A percentile compares a stretch with the other conserved stretches of the same genome.
Evolutionary conservation across 1,140 invertebrate species (phyloP).

Genomic region (Neodiprion virginianus): DNA sequence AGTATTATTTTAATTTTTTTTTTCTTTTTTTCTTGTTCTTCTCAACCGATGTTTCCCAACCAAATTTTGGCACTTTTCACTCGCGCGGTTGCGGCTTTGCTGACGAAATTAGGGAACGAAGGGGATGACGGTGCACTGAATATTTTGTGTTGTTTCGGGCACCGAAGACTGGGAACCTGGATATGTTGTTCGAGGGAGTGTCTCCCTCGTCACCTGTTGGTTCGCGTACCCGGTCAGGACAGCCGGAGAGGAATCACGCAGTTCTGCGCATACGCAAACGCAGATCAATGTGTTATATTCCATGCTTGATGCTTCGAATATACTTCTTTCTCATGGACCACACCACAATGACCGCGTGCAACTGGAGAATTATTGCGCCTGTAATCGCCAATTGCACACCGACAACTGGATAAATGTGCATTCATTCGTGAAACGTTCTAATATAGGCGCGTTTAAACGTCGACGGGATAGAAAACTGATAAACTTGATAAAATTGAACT

Average conservation of each 20-base stretch:
- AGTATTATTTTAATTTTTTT: too few relatives aligned
- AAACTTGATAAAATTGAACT: too few relatives aligned
- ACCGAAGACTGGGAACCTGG: not conserved
- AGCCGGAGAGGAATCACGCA: not conserved
- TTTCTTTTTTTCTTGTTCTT: not conserved
- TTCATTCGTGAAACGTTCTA: too few relatives aligned
- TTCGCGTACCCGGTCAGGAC: not conserved
- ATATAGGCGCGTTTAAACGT: too few relatives aligned
- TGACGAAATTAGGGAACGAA: not conserved
- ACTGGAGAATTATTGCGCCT: too few relatives aligned
- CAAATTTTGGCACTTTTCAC: not conserved
- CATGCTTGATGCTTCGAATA: not conserved
- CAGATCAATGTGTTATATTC: constrained; percentile 7
- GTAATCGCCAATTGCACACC: too few relatives aligned
- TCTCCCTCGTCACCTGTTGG: constrained; percentile 3
- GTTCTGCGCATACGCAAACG: constrained; percentile 1
- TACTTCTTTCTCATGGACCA: too few relatives aligned
- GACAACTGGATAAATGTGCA: too few relatives aligned
- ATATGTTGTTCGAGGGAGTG: constrained; percentile 4
- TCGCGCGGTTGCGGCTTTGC: not conserved
- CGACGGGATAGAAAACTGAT: too few relatives aligned
- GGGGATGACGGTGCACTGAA: not conserved
- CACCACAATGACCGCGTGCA: too few relatives aligned
- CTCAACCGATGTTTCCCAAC: not conserved
- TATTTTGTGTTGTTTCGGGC: not conserved